These are phyloP conservation scores for Otus scops DNA, from an alignment of 2,797 vertebrate genomes.

Conservation along the genomic window DNA sequence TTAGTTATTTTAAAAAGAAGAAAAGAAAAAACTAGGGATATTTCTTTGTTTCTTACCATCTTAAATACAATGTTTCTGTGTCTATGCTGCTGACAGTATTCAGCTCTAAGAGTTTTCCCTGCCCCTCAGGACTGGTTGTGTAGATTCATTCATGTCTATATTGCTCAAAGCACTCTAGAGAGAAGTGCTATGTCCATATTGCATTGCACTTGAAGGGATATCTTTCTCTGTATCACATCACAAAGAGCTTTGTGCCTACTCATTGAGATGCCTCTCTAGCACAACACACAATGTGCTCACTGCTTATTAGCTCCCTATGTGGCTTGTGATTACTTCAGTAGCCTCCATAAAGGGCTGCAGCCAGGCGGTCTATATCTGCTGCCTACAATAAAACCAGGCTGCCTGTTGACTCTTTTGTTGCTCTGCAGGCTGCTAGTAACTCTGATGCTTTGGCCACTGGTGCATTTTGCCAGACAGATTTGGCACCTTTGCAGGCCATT, in stretches of 20 bases:
- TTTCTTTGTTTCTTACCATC: background rate
- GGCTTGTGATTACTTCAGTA: background rate
- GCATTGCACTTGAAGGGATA: background rate
- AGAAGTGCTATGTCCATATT: background rate
- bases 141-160: background rate
- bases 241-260: background rate
- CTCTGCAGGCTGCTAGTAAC: background rate
- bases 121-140: background rate
- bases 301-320: background rate
- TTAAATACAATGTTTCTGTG: background rate
- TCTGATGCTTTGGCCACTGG: background rate
- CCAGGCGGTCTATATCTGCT: background rate
- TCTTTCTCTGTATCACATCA: background rate
- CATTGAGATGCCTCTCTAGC: background rate
- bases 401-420: background rate
- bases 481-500: background rate
- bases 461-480: background rate
- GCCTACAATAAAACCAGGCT: background rate
- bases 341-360: background rate
- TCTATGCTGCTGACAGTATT: background rate
- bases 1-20: background rate
- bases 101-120: background rate
- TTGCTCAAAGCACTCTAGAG: background rate
- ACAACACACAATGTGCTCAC: fast-evolving
- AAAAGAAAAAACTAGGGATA: background rate